These are phyloP conservation scores for Archocentrus centrarchus DNA, from an alignment of 2,113 vertebrate genomes.

Conservation along the genomic window DNA sequence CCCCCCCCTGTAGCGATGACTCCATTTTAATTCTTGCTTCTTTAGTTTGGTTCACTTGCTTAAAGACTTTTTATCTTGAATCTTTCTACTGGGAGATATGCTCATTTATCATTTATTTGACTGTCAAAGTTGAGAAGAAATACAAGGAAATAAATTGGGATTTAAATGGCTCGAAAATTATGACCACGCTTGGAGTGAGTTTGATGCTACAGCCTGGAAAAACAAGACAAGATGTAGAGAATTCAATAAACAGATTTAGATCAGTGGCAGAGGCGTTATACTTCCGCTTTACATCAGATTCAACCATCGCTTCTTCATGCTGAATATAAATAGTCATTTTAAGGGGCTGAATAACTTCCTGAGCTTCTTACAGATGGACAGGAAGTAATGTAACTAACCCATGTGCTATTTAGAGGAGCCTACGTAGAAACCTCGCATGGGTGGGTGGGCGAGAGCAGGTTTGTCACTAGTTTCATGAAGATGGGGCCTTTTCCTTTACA, in stretches of 20 bases:
- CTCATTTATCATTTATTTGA: slow-evolving; percentile 7
- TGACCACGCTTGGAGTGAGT: not conserved
- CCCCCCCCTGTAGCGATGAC: not conserved
- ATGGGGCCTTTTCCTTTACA: slow-evolving; percentile 27
- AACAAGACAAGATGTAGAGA: not conserved
- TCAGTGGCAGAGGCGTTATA: not conserved
- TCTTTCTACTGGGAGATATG: not conserved
- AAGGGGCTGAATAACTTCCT: not conserved
- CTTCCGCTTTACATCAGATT: slow-evolving; percentile 23
- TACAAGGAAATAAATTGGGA: not conserved
- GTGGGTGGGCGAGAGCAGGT: slow-evolving; percentile 49
- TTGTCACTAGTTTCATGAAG: slow-evolving; percentile 30
- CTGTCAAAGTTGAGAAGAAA: not conserved
- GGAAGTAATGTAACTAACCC: slow-evolving; percentile 31
- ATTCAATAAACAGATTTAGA: slow-evolving; percentile 14
- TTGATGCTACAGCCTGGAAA: slow-evolving; percentile 4
- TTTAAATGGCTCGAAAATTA: not conserved
- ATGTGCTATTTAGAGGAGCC: slow-evolving; percentile 44
- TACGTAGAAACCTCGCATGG: slow-evolving; percentile 28
- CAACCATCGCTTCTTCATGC: not conserved
- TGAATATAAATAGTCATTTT: slow-evolving; percentile 23
- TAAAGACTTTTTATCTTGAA: not conserved
- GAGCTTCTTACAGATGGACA: slow-evolving; percentile 24
- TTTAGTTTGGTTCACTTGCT: not conserved
- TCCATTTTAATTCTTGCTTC: not conserved